Evolutionary conservation across 2,797 vertebrate species (phyloP).

Genomic region (Tenualosa thibaudeaui): DNA sequence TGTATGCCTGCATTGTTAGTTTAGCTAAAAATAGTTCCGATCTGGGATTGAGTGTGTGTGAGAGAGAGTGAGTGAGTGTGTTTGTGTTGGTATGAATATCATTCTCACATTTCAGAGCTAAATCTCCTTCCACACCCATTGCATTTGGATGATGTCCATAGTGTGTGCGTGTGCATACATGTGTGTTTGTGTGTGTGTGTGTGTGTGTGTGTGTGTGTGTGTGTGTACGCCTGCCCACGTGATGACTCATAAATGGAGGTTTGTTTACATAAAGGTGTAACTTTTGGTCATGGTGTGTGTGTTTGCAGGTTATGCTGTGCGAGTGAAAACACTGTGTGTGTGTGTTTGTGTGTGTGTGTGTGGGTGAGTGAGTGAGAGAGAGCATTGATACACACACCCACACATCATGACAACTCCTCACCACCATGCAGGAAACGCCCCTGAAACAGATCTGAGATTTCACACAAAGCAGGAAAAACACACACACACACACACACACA

Average conservation of each 20-base stretch:
- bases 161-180: not conserved
- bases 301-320: no score
- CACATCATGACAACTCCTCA: not conserved
- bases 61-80: not conserved
- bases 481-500: not conserved
- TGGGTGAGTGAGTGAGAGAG: no score
- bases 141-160: not conserved
- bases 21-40: not conserved
- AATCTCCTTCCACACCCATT: not conserved
- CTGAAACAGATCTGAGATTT: not conserved
- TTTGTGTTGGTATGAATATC: not conserved
- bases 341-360: no score
- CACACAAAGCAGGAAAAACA: constrained; percentile 7
- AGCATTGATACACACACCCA: not conserved
- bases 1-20: not conserved
- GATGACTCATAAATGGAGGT: not conserved
- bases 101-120: not conserved
- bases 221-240: no score
- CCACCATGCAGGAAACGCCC: not conserved
- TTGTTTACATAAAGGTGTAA: not conserved
- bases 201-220: no score
- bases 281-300: no score
- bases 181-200: not conserved
- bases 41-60: not conserved
- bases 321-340: no score